Percentiles rank a stretch among this genome's conserved stretches.
Conservation (phyloP, 2,797 vertebrate species). For the Epinephelus awoara region DNA sequence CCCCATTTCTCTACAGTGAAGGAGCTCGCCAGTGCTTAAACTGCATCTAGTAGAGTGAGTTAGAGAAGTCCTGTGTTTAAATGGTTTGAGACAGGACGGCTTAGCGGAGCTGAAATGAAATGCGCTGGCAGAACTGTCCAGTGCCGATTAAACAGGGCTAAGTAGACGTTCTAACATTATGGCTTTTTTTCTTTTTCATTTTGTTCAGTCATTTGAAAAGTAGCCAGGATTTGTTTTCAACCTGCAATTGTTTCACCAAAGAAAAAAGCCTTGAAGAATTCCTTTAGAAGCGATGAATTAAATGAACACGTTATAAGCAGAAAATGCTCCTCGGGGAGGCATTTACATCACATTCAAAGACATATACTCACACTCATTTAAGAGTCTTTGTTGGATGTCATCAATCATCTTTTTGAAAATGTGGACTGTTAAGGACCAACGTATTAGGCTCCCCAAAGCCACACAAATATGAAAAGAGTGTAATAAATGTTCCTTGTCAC, state of each 20-base stretch:
- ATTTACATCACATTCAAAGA: constrained; percentile 28
- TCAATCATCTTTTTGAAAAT: constrained; percentile 49
- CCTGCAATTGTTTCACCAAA: constrained; percentile 13
- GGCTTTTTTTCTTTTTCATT: constrained; percentile 2
- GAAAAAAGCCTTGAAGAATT: not conserved
- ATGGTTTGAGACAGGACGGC: constrained; percentile 33
- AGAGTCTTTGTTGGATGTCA: constrained; percentile 26
- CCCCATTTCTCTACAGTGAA: constrained; percentile 18
- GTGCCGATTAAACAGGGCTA: constrained; percentile 18
- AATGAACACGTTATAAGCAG: constrained; percentile 23
- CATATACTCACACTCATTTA: not conserved
- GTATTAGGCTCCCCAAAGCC: constrained; percentile 26
- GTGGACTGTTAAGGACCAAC: constrained; percentile 38
- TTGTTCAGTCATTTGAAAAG: constrained; percentile 10
- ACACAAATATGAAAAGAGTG: constrained; percentile 43
- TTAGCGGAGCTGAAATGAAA: constrained; percentile 57
- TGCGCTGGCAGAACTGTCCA: constrained; percentile 41
- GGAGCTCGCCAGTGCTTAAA: constrained; percentile 59
- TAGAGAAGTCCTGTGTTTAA: constrained; percentile 48
- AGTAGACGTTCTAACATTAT: not conserved
- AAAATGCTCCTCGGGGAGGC: constrained; percentile 30
- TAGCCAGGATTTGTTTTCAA: not conserved
- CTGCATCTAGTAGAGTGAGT: constrained; percentile 22
- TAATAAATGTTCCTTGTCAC: constrained; percentile 65
- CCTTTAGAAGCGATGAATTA: constrained; percentile 6